Evolutionary conservation across 2,888 invertebrate genomes (phyloP).

Genomic region (Baccha elongata): DNA sequence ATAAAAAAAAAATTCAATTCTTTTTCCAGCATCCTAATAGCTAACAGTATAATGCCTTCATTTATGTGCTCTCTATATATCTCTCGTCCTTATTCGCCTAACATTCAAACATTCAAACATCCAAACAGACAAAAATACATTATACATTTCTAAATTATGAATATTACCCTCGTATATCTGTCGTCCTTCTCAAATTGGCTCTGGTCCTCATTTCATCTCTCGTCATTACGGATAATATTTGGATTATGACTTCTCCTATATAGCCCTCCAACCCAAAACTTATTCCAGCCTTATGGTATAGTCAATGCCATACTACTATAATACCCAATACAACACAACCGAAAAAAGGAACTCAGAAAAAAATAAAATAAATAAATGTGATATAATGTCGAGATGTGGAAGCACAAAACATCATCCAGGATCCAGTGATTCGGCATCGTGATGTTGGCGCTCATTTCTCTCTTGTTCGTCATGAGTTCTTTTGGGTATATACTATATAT

Average conservation of each 20-base stretch:
- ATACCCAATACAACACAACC: slow-evolving; percentile 15
- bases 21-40: slow-evolving; percentile 12
- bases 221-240: slow-evolving; percentile 71
- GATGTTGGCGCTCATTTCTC: slow-evolving; percentile 47
- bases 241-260: slow-evolving; percentile 64
- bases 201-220: slow-evolving; percentile 69
- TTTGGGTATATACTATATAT: slow-evolving; percentile 14
- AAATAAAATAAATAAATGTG: slow-evolving; percentile 48
- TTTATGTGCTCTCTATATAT: slow-evolving; percentile 77
- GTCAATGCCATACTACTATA: neutral
- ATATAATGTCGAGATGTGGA: slow-evolving; percentile 60
- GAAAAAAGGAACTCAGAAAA: slow-evolving; percentile 19
- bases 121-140: slow-evolving; percentile 53
- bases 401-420: slow-evolving; percentile 59
- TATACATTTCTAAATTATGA: slow-evolving; percentile 63
- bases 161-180: slow-evolving; percentile 71
- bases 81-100: slow-evolving; percentile 42
- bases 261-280: neutral
- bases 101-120: slow-evolving; percentile 57
- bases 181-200: slow-evolving; percentile 67
- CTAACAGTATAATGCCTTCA: slow-evolving; percentile 74
- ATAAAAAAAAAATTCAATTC: slow-evolving; percentile 33
- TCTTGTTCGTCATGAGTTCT: slow-evolving; percentile 41
- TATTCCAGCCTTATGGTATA: slow-evolving; percentile 27
- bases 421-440: slow-evolving; percentile 54